Evolutionary conservation across 1,140 invertebrate genomes (phyloP).

Genomic region (Hermetia illucens): DNA sequence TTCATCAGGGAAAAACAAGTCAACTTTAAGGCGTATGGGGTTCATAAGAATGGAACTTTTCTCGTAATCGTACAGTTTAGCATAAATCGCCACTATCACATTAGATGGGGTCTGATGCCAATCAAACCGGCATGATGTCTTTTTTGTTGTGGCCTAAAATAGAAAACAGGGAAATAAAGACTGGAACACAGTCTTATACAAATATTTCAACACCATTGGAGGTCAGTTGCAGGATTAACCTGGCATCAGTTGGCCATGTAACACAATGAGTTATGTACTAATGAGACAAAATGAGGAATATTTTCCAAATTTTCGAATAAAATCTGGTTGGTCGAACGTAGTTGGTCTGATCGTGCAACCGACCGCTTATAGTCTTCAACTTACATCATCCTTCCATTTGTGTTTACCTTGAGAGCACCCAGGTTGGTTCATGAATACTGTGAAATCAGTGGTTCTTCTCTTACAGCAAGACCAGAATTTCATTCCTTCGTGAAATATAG

Average conservation of each 20-base stretch:
- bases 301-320: too few species aligned
- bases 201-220: too few species aligned
- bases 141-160: constrained; percentile 12
- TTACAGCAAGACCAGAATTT: constrained; percentile 98
- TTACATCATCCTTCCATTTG: too few species aligned
- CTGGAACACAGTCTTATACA: too few species aligned
- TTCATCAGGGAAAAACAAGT: constrained; percentile 68
- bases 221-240: too few species aligned
- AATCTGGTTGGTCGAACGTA: too few species aligned
- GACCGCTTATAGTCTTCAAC: too few species aligned
- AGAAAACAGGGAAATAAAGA: constrained; percentile 1
- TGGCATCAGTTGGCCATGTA: too few species aligned
- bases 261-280: too few species aligned
- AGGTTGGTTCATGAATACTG: constrained; percentile 75
- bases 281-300: too few species aligned
- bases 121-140: constrained; percentile 69
- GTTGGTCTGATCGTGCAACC: too few species aligned
- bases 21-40: constrained; percentile 62
- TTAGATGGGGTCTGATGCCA: constrained; percentile 80
- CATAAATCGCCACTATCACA: constrained; percentile 78
- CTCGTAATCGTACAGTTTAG: constrained; percentile 75
- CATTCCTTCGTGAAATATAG: constrained; percentile 95
- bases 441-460: constrained; percentile 87
- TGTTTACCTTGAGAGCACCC: constrained; percentile 75
- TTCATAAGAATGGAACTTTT: constrained; percentile 66